These are phyloP conservation scores for Hydroisotoma schaefferi DNA, from an alignment of 2,888 invertebrate species.

Conservation along the genomic window DNA sequence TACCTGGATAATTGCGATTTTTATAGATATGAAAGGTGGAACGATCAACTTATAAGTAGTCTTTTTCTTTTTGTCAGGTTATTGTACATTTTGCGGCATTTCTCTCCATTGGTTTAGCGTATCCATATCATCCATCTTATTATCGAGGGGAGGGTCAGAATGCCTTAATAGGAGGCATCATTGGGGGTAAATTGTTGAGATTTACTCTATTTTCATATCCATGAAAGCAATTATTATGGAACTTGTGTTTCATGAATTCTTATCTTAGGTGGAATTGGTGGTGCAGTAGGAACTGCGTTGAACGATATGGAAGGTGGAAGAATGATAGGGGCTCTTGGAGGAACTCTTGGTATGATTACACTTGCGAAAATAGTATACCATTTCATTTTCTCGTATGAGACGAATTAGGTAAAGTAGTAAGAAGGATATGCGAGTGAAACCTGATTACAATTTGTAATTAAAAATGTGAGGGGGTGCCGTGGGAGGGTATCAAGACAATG, in stretches of 20 bases:
- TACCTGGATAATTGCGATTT: no score
- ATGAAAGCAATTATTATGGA: no score
- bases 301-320: conserved; percentile 1
- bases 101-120: no score
- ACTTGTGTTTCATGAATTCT: no score
- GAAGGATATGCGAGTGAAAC: neutral
- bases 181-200: conserved; percentile 13
- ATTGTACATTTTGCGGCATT: no score
- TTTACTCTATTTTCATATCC: no score
- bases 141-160: conserved; percentile 9
- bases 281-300: conserved; percentile 5
- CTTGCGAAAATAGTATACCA: no score
- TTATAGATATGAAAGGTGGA: no score
- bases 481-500: conserved; percentile 10
- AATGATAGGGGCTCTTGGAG: conserved; percentile 11
- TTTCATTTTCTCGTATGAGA: no score
- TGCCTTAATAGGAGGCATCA: conserved; percentile 5
- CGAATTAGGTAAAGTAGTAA: neutral
- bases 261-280: conserved; percentile 11
- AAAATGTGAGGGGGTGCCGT: conserved; percentile 11
- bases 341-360: conserved; percentile 10
- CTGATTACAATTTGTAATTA: neutral
- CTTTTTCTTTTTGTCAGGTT: no score
- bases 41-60: no score
- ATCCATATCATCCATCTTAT: no score